phyloP scores from a whole-genome alignment of 2,888 invertebrate species.

The Bhutanitis thaidina region DNA sequence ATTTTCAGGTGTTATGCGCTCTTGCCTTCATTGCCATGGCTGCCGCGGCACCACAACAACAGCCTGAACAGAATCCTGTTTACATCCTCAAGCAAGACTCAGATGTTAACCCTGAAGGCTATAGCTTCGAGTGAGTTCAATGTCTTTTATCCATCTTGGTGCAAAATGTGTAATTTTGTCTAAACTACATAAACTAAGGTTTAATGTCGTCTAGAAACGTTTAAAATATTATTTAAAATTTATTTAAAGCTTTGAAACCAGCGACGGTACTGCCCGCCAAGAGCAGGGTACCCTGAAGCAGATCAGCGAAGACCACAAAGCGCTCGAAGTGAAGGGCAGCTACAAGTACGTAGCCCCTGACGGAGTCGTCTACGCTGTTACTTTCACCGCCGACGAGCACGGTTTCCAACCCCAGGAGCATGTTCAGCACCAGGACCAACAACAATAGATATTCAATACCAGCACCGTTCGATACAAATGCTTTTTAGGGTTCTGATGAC shows the following conservation, averaged over 20 bases:
- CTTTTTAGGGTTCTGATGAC: background rate
- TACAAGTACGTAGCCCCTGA: conserved; percentile 77
- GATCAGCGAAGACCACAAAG: conserved; percentile 68
- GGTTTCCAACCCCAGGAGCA: conserved; percentile 77
- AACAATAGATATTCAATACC: conserved; percentile 14
- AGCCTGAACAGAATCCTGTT: conserved; percentile 37
- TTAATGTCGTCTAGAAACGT: too few relatives aligned
- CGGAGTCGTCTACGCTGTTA: conserved; percentile 74
- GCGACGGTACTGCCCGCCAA: conserved; percentile 73
- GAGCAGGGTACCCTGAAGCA: conserved; percentile 77
- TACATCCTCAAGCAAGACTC: conserved; percentile 59
- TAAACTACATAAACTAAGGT: too few relatives aligned
- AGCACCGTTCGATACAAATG: background rate
- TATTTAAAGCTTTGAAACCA: conserved; percentile 63
- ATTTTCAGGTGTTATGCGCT: conserved; percentile 44
- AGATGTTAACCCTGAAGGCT: conserved; percentile 53
- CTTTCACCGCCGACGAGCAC: conserved; percentile 79
- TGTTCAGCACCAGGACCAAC: conserved; percentile 46
- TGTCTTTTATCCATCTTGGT: background rate
- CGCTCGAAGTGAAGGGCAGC: conserved; percentile 72
- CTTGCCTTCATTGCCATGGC: conserved; percentile 49
- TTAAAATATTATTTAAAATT: background rate
- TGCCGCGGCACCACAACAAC: conserved; percentile 48
- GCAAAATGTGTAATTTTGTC: too few relatives aligned
- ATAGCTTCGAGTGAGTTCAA: conserved; percentile 59